Evolutionary conservation across 2,888 invertebrate species (phyloP), one percentile per base, ranked within the genome.

Genomic region (Oligia fasciuncula): DNA sequence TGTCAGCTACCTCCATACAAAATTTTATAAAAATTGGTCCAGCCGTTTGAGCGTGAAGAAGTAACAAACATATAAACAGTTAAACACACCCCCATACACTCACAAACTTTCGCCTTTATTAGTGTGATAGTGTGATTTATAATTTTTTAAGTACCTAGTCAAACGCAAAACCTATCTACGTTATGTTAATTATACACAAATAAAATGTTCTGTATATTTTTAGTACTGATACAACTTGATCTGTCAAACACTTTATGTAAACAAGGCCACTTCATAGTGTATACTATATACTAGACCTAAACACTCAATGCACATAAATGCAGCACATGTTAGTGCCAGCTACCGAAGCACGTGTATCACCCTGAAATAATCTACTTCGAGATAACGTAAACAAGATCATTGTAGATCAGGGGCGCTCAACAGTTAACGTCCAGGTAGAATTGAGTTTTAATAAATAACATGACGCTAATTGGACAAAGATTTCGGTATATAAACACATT

Each of bases 311-410:
- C 80, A 81, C 79, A 77, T 86, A 76, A 74, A 66, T 72, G 79
- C 71, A 71, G 63, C 83, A 79, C 71, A 86, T 86, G 85, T 62
- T 29, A 35, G 9, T 62, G 80, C 66, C 73, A 81, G 75, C 73
- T 70, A 46, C 51, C 57, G 79, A 62, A 69, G 29, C 85, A 83
- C 65, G 76, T 80, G 84, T 85, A 76, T 85, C 81, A 86, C 84
- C 76, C 84, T 88, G 86, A 87, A 89, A 84, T 87, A 81, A 86
- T 86, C 83, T 79, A 84, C 71, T 79, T 65, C 14, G 76, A 84
- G 84, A 84, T 89, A 83, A 84, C 51, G 75, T 87, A 88, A 89
- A 88, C 86, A 89, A 68, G 60, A 76, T 51, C n/a, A 60, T 40
- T 76, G 80, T 67, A 60, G 66, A 65, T 54, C 77, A 80, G 87